Percentiles rank a stretch among this genome's conserved stretches.
These are phyloP conservation scores for Ylistrum balloti DNA, from an alignment of 1,140 invertebrate species.

Conservation along the genomic window DNA sequence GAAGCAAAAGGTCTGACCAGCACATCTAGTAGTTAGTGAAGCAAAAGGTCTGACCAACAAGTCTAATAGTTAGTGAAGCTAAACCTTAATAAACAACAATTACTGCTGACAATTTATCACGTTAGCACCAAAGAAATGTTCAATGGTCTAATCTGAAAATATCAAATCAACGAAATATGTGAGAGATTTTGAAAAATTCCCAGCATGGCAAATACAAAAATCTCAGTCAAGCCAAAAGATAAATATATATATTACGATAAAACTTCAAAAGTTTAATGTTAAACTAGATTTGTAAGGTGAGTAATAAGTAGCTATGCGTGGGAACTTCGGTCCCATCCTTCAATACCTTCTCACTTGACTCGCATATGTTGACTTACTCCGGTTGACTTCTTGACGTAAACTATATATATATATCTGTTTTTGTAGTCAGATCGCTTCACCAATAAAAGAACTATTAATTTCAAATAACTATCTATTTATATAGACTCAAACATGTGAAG, in stretches of 20 bases:
- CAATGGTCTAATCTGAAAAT: too few relatives aligned
- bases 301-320: neutral
- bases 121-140: too few relatives aligned
- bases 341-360: neutral
- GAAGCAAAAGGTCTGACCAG: too few relatives aligned
- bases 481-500: neutral
- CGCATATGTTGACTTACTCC: neutral
- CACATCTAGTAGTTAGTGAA: too few relatives aligned
- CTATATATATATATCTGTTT: neutral
- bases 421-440: neutral
- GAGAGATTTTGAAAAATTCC: neutral
- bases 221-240: neutral
- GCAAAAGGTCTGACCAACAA: too few relatives aligned
- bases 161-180: too few relatives aligned
- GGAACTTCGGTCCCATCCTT: neutral
- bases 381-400: neutral
- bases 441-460: conserved; percentile 4
- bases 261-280: neutral
- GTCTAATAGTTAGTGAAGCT: too few relatives aligned
- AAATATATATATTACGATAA: neutral
- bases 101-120: too few relatives aligned
- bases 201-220: neutral
- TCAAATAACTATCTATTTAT: conserved; percentile 1
- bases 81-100: too few relatives aligned
- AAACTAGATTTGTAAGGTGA: neutral